Evolutionary conservation across 2,797 vertebrate species (phyloP).

Genomic region (Kryptopterus vitreolus): DNA sequence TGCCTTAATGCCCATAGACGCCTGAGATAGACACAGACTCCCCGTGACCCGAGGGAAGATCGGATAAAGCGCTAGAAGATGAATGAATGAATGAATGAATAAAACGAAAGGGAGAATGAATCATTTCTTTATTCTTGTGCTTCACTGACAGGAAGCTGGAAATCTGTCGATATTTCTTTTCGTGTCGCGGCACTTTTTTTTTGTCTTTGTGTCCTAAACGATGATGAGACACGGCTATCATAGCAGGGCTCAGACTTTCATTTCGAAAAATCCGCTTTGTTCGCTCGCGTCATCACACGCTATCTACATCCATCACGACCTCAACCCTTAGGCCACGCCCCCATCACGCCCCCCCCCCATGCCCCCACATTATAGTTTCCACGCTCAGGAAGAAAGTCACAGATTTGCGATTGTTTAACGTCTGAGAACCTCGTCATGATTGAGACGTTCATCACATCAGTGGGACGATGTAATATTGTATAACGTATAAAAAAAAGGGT

Average conservation of each 20-base stretch:
- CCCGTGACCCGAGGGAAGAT: too few species aligned
- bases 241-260: background rate
- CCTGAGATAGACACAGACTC: too few species aligned
- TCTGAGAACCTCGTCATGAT: background rate
- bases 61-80: too few species aligned
- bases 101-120: too few species aligned
- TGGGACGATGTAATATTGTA: background rate
- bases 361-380: too few species aligned
- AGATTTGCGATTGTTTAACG: background rate
- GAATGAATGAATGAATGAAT: too few species aligned
- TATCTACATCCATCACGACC: background rate
- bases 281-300: background rate
- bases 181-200: background rate
- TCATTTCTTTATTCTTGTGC: background rate
- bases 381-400: background rate
- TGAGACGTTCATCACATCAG: too few species aligned
- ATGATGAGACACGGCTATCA: background rate
- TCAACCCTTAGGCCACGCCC: background rate
- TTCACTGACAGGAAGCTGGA: background rate
- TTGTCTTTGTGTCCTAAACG: background rate
- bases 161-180: background rate
- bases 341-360: too few species aligned
- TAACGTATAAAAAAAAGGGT: background rate
- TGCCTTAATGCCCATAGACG: too few species aligned
- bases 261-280: background rate